Evolutionary conservation across 2,888 invertebrate genomes (phyloP).

Genomic region (Nephrotoma guestfalica): DNA sequence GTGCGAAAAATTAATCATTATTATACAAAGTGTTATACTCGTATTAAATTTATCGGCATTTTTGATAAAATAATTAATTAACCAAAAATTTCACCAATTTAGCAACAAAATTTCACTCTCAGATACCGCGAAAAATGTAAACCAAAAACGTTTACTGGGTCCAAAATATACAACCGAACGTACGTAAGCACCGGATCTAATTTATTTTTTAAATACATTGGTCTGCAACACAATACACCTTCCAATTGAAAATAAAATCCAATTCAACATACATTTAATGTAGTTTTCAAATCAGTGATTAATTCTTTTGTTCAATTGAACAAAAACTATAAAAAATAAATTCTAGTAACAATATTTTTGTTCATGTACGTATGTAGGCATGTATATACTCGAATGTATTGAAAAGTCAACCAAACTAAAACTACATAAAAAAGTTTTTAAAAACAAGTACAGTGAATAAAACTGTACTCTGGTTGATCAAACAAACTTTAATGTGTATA

Average conservation of each 20-base stretch:
- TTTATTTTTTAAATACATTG: neutral
- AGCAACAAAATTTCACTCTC: neutral
- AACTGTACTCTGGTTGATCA: neutral
- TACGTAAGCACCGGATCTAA: neutral
- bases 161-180: too few species aligned
- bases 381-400: neutral
- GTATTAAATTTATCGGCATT: too few species aligned
- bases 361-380: neutral
- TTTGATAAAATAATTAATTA: too few species aligned
- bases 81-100: too few species aligned
- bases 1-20: too few species aligned
- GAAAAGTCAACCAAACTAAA: neutral
- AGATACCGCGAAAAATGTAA: neutral
- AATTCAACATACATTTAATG: neutral
- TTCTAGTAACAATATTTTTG: neutral
- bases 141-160: neutral
- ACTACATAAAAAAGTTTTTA: neutral
- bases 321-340: neutral
- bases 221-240: neutral
- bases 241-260: neutral
- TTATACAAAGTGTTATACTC: too few species aligned
- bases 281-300: neutral
- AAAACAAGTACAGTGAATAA: neutral
- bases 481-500: neutral
- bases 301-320: neutral